Conservation (phyloP, 2,113 vertebrate species). For the Paralichthys olivaceus region DNA sequence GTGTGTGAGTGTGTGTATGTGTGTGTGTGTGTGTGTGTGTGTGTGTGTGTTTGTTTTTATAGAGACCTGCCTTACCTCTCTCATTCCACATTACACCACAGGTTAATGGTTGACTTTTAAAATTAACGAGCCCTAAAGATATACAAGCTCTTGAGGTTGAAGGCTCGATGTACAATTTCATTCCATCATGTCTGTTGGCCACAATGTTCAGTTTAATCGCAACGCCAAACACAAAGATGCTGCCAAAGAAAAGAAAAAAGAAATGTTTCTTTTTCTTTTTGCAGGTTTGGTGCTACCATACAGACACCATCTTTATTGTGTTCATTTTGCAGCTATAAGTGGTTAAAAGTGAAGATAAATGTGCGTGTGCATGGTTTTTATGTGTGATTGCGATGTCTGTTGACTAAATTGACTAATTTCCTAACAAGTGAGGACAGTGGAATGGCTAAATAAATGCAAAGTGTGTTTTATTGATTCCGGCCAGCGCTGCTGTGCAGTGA, state of each 20-base stretch:
- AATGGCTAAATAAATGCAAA: slow-evolving; percentile 43
- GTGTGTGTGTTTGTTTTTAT: slow-evolving; percentile 68
- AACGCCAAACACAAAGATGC: slow-evolving; percentile 34
- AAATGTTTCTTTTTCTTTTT: neutral
- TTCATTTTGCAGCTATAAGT: neutral
- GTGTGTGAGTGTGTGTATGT: slow-evolving; percentile 50
- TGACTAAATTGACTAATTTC: neutral
- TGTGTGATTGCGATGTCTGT: slow-evolving; percentile 40
- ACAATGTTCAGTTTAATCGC: slow-evolving; percentile 27
- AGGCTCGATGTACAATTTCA: slow-evolving; percentile 64
- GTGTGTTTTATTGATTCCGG: slow-evolving; percentile 57
- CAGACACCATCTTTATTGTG: no score
- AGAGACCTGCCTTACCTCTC: slow-evolving; percentile 50
- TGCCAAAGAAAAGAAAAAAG: slow-evolving; percentile 43
- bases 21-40: slow-evolving; percentile 57
- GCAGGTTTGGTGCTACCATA: no score
- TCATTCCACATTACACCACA: slow-evolving; percentile 56
- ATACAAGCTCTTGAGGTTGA: slow-evolving; percentile 70
- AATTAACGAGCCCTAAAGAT: slow-evolving; percentile 78
- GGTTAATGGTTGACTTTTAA: slow-evolving; percentile 79
- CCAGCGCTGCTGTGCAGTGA: neutral
- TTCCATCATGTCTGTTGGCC: slow-evolving; percentile 44
- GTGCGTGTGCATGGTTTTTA: slow-evolving; percentile 7
- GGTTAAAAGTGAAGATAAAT: neutral
- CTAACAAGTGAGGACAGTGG: neutral